Conservation (phyloP, 2,113 vertebrate genomes). For the Gracilinanus agilis region DNA sequence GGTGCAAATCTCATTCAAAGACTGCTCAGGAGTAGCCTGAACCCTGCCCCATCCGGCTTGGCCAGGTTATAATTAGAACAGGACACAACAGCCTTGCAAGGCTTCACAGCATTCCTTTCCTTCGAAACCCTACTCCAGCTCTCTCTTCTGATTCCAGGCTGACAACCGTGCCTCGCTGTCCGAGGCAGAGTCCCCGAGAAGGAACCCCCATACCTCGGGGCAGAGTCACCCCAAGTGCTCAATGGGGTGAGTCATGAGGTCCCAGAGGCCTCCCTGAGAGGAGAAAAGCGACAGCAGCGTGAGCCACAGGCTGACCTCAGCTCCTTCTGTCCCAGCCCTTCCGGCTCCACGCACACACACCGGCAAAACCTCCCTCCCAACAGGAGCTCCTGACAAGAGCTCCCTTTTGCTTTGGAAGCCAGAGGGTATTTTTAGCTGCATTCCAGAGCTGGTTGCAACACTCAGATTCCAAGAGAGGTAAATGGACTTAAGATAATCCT, state of each 20-base stretch:
- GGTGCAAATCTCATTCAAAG: slow-evolving; percentile 13
- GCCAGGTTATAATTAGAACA: not conserved
- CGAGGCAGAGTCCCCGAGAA: not conserved
- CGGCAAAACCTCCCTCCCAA: slow-evolving; percentile 36
- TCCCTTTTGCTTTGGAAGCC: slow-evolving; percentile 62
- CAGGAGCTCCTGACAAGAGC: not conserved
- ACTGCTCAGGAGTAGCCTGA: not conserved
- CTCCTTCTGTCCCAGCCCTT: slow-evolving; percentile 63
- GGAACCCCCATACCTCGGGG: not conserved
- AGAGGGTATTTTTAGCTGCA: slow-evolving; percentile 75
- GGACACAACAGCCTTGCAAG: not conserved
- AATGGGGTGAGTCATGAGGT: slow-evolving; percentile 54
- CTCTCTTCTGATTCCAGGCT: not conserved
- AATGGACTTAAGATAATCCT: slow-evolving; percentile 71
- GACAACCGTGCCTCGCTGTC: not conserved
- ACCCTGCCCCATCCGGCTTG: not conserved
- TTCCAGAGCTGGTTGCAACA: slow-evolving; percentile 74
- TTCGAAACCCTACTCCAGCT: slow-evolving; percentile 6
- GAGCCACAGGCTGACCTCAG: slow-evolving; percentile 61
- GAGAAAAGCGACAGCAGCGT: slow-evolving; percentile 54
- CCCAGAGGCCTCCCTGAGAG: slow-evolving; percentile 63
- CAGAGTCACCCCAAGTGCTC: not conserved
- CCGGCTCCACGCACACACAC: slow-evolving; percentile 48
- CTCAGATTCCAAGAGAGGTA: slow-evolving; percentile 73
- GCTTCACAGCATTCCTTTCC: not conserved